phyloP scores from a whole-genome alignment of 2,113 vertebrate genomes.

The Burhinus oedicnemus region DNA sequence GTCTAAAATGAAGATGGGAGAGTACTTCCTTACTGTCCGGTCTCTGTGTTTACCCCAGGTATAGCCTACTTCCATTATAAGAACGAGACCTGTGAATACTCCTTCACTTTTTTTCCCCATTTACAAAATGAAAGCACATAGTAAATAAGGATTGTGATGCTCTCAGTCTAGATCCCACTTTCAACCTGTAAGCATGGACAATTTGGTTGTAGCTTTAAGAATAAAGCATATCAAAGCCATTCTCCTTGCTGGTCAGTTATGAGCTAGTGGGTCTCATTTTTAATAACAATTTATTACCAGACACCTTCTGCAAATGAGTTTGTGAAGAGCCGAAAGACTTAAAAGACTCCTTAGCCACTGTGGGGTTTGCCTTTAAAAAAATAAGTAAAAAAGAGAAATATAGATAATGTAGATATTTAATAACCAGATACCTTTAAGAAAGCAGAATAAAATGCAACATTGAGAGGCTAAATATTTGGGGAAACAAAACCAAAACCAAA shows the following conservation, averaged over 20 bases:
- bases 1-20: not conserved
- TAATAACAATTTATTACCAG: not conserved
- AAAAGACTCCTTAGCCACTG: not conserved
- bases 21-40: not conserved
- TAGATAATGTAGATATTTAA: not conserved
- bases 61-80: not conserved
- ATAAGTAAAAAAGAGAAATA: not conserved
- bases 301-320: not conserved
- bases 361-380: not conserved
- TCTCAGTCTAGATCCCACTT: not conserved
- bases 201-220: not conserved
- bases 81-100: not conserved
- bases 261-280: not conserved
- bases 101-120: not conserved
- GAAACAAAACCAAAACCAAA: not conserved
- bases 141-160: not conserved
- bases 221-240: not conserved
- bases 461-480: not conserved
- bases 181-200: not conserved
- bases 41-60: accelerated
- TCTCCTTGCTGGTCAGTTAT: not conserved
- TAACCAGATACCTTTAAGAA: not conserved
- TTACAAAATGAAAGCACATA: not conserved
- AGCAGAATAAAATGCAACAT: not conserved
- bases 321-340: not conserved